Base-by-base conservation (phyloP, 92 coral and sea anemone genomes). In the Heteractis magnifica region DNA sequence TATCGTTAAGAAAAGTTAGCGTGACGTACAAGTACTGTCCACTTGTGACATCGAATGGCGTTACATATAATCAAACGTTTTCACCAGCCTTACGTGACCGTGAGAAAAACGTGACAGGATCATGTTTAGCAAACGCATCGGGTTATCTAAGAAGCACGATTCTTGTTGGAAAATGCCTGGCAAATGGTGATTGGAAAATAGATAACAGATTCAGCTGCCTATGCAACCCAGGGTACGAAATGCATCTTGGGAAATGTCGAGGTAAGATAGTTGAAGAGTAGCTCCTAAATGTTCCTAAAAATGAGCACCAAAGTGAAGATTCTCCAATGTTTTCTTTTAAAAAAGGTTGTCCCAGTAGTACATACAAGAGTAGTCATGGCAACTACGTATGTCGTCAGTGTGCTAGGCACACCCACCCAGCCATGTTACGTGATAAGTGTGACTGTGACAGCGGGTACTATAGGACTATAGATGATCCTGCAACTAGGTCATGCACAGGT, bases 401-500 rank as follows among this genome's bases (percentile, higher is more conserved):
- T 77, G 88, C 98, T 10, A 55, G 82, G 49, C 74, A 89, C 79
- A 82, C 92, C 41, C 34, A 56, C 14, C 59, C 98, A 10, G 65
- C 74, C 18, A 34, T 81, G 0, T 77, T 65, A 64, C 91, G 88
- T 49, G 83, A 85, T 72, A 75, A 70, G 20, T 93, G 98, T 56
- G 60, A 65, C 56, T 93, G 98, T 68, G 68, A 87, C 11, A 65
- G 55, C 23, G 98, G 95, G 34, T 93, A 86, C 77, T 89, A 89
- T 82, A 76, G 92, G 56, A 82, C 93, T 15, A 53, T 82, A 21
- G 77, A 81, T 20, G 95, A 91, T 20, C 81, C 84, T 5, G 19
- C 8, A 59, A 84, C 73, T 75, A 89, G 76, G 50, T 77, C 83
- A 21, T 93, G 98, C 68, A 72, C 95, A 80, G 89, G 98, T 93